Base-by-base conservation (phyloP, 2,888 invertebrate genomes). In the Calephelis perditalis region DNA sequence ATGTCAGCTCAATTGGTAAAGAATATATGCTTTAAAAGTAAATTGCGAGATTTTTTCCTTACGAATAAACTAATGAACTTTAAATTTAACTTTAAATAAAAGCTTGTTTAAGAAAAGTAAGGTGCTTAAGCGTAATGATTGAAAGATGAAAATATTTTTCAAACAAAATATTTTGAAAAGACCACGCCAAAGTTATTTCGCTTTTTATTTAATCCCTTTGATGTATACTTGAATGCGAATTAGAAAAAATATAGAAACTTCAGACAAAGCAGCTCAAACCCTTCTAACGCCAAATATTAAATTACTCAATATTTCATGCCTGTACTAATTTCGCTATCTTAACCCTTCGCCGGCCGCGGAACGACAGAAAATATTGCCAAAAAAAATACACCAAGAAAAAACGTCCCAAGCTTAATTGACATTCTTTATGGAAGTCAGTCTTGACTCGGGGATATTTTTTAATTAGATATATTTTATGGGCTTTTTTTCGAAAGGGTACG, bases 401-500 rank as follows among this genome's bases (percentile, higher is more conserved):
- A 79, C 80, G 84, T 83, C 86, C 81, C 80, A 73, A 67, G 68
- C 83, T 82, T 91, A 91, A 91, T 91, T 91, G 91, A 89, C 91
- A 91, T 91, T 91, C 91, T 91, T 91, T 91, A 91, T 89, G 89
- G 84, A 79, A 88, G 90, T 87, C 89, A 88, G 89, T 82, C 88
- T 88, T 85, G 82, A 85, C 82, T 84, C 82, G 82, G 81, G 91
- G 86, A 91, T 91, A 91, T 91, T 91, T 91, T 91, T 91, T 91
- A 91, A 91, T 91, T 91, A 91, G 91, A 91, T 91, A 91, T 91
- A 91, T 91, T 91, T 91, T 91, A 91, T 91, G 90, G 82, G 82
- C 75, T 85, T 90, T 89, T 89, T 90, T 88, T 80, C 83, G 78
- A 86, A 89, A 82, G 87, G 86, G 84, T 75, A 76, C 78, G 82